Evolutionary conservation across 2,113 vertebrate species (phyloP).

Genomic region (Upupa epops): DNA sequence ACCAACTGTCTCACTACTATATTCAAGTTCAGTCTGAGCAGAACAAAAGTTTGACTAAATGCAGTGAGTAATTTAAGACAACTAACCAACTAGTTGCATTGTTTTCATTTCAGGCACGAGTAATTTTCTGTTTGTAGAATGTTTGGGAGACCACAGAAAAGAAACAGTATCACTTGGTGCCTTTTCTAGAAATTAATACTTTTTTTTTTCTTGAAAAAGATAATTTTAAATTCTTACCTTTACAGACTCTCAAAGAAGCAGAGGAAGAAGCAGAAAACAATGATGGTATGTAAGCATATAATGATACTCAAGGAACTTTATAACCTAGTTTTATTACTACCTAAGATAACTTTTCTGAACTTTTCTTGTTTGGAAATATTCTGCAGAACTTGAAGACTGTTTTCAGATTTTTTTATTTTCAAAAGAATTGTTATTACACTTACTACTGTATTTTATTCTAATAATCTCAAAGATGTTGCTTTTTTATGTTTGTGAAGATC

Average conservation of each 20-base stretch:
- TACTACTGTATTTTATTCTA: neutral
- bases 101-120: neutral
- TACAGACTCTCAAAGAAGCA: constrained; percentile 91
- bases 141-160: no score
- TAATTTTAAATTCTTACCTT: constrained; percentile 16
- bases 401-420: neutral
- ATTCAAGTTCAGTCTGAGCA: neutral
- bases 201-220: neutral
- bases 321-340: neutral
- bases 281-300: constrained; percentile 52
- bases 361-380: neutral
- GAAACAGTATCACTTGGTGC: neutral
- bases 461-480: neutral
- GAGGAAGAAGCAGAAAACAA: constrained; percentile 87
- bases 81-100: neutral
- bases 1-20: neutral
- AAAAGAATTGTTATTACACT: neutral
- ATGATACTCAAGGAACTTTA: neutral
- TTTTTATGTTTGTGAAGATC: neutral
- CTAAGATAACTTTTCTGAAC: neutral
- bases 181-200: neutral
- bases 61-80: neutral
- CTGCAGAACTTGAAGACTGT: neutral
- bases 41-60: neutral
- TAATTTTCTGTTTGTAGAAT: neutral